Conservation (phyloP, 2,113 vertebrate species). For the Garra rufa region DNA sequence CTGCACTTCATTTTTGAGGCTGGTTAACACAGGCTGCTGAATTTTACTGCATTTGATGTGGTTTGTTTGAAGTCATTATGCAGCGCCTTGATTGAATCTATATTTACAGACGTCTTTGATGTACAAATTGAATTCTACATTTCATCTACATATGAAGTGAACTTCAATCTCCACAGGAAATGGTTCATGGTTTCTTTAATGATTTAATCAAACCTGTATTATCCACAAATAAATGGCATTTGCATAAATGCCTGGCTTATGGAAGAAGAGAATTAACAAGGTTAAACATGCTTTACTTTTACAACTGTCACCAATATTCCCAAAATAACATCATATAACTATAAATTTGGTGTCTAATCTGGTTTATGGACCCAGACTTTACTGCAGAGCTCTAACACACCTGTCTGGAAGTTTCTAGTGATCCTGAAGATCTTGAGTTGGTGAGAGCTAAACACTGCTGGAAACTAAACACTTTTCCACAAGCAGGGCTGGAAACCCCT, state of each 20-base stretch:
- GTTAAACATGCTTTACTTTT: not conserved
- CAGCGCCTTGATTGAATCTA: conserved; percentile 47
- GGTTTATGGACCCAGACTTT: no score
- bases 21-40: conserved; percentile 42
- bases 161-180: conserved; percentile 39
- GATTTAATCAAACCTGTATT: conserved; percentile 31
- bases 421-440: not conserved
- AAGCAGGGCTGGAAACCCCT: not conserved
- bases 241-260: not conserved
- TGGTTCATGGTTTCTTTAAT: conserved; percentile 30
- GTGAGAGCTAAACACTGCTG: no score
- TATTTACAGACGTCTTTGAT: conserved; percentile 69
- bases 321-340: not conserved
- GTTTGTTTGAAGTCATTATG: conserved; percentile 56
- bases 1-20: conserved; percentile 1
- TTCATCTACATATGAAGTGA: conserved; percentile 56
- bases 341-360: no score
- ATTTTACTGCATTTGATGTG: conserved; percentile 54
- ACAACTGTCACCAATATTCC: not conserved
- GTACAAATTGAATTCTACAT: conserved; percentile 58
- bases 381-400: not conserved
- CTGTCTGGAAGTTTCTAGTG: not conserved
- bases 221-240: not conserved
- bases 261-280: not conserved
- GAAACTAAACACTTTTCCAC: no score